Evolutionary conservation across 2,888 invertebrate genomes (phyloP).

Genomic region (Cryptus viduatorius): DNA sequence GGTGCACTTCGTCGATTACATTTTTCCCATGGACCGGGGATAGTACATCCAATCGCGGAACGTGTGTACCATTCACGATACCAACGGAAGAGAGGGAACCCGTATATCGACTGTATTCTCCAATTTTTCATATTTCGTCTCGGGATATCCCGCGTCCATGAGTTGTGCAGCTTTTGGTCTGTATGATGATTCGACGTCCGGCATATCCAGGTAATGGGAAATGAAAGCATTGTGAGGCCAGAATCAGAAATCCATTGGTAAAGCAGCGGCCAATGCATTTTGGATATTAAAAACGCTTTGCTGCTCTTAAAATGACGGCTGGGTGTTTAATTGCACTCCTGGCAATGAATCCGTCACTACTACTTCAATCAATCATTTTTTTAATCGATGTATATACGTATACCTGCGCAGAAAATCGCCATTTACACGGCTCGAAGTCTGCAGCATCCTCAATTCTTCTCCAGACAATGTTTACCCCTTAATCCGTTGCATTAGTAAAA

Average conservation of each 20-base stretch:
- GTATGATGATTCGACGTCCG: not conserved
- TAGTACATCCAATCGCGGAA: not conserved
- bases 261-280: not conserved
- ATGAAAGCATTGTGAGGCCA: slow-evolving; percentile 2
- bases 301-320: not conserved
- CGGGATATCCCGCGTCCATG: not conserved
- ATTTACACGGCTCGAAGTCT: no score
- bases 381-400: not conserved
- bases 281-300: slow-evolving; percentile 9
- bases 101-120: not conserved
- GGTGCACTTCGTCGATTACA: slow-evolving; percentile 8
- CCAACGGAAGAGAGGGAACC: not conserved
- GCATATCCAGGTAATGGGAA: slow-evolving; percentile 3
- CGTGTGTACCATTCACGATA: slow-evolving; percentile 13
- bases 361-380: not conserved
- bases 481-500: no score
- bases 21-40: not conserved
- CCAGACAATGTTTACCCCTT: no score
- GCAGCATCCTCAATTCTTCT: no score
- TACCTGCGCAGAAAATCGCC: no score
- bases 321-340: not conserved
- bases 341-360: not conserved
- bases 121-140: slow-evolving; percentile 22
- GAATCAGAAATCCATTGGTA: slow-evolving; percentile 6
- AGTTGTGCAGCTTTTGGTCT: not conserved